Evolutionary conservation across 2,888 invertebrate species (phyloP), one percentile per base, ranked within the genome.

Genomic region (Lasioglossum zephyrum): DNA sequence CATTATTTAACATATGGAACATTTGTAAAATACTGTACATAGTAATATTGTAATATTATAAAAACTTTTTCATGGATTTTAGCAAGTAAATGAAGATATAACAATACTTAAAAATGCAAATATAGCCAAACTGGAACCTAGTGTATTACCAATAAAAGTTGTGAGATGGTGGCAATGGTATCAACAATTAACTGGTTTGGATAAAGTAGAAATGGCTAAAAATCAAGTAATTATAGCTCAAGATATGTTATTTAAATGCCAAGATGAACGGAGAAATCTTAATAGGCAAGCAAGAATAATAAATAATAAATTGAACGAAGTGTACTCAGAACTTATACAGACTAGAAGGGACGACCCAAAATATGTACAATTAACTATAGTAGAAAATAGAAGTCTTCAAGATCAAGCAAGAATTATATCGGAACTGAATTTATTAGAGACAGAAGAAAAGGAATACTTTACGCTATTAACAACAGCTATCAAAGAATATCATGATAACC

Each of bases 401-500:
- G 94, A 95, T 36, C 93, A 94, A 60, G 78, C 86, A 1, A 94
- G 88, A 84, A 87, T 94, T 49, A 84, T 82, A 16, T 86, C 88
- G 2, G 88, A 93, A 70, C 83, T 95, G 73, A 80, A 74, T 49
- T 89, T 93, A n/a, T 81, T 94, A 26, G 95, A 95, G 49, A 93
- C 88, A n/a, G 94, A 94, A 63, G 95, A 95, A 73, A 90, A 93
- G 9, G 94, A 95, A 86, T 88, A 93, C 72, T 95, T 95, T 77
- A 93, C 93, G 0, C 90, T 93, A 41, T 87, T 95, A 66, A 92
- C 95, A 6, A 95, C 95, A 16, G 94, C 94, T 13, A 94, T 94
- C 8, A 95, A 95, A 82, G 95, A 95, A 60, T 95, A 95, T 86
- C 95, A 95, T 47, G 95, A 94, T 76, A 92, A 91, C 41, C 95